Evolutionary conservation across 2,888 invertebrate genomes (phyloP).

Genomic region (Meganola albula): DNA sequence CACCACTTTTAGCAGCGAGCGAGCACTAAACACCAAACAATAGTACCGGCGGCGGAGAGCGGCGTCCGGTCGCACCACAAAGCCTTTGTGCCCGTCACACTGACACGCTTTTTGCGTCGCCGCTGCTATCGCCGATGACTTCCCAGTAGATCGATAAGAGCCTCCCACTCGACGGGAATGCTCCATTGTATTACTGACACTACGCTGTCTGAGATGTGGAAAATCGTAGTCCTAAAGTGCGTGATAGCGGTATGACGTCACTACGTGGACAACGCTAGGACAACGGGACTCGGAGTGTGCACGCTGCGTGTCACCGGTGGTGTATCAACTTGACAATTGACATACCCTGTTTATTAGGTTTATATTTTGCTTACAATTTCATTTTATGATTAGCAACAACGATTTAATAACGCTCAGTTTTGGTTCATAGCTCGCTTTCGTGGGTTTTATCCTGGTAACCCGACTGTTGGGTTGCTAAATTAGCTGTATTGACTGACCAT

Average conservation of each 20-base stretch:
- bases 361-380: no score
- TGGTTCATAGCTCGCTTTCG: no score
- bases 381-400: no score
- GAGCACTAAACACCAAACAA: constrained; percentile 72
- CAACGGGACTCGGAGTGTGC: no score
- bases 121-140: constrained; percentile 74
- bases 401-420: no score
- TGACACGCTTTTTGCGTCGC: constrained; percentile 75
- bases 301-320: constrained; percentile 23
- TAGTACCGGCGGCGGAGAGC: constrained; percentile 61
- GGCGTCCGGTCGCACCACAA: constrained; percentile 71
- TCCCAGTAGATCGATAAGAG: constrained; percentile 76
- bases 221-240: constrained; percentile 64
- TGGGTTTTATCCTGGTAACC: no score
- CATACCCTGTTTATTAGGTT: no score
- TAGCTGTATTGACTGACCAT: no score
- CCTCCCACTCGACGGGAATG: constrained; percentile 70
- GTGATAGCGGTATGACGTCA: constrained; percentile 42
- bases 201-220: constrained; percentile 71
- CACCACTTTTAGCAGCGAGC: constrained; percentile 60
- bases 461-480: no score
- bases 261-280: constrained; percentile 35
- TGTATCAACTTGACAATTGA: constrained; percentile 22
- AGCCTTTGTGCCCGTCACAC: constrained; percentile 69
- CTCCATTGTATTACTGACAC: constrained; percentile 72